These are phyloP conservation scores for Xiphophorus hellerii DNA, from an alignment of 2,113 vertebrate species.

Conservation along the genomic window DNA sequence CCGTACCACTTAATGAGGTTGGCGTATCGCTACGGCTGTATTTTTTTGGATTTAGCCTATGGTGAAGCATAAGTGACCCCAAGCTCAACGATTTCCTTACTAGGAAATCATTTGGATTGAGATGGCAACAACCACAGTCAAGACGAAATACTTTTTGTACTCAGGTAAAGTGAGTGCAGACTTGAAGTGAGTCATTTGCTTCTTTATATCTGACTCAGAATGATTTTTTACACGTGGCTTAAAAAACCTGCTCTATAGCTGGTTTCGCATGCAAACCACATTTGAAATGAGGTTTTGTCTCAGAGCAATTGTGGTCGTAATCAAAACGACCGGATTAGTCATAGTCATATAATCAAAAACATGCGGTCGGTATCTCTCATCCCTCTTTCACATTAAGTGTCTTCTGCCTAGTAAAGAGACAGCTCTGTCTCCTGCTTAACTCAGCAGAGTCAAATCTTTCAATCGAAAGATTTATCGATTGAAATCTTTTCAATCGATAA, in stretches of 20 bases:
- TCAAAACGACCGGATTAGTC: slow-evolving; percentile 12
- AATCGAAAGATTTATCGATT: slow-evolving; percentile 19
- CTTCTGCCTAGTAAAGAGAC: slow-evolving; percentile 40
- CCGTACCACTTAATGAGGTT: no score
- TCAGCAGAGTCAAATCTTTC: slow-evolving; percentile 40
- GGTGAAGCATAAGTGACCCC: neutral
- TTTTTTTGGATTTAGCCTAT: no score
- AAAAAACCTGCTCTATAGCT: neutral
- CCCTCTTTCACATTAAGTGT: neutral
- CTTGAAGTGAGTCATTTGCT: neutral
- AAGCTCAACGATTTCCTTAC: neutral
- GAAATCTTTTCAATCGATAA: slow-evolving; percentile 46
- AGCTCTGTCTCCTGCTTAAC: slow-evolving; percentile 60
- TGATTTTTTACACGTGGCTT: neutral
- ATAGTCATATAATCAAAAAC: slow-evolving; percentile 27
- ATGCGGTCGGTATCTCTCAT: slow-evolving; percentile 8
- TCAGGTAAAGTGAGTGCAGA: neutral
- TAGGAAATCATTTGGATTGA: no score
- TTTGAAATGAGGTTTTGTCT: slow-evolving; percentile 8
- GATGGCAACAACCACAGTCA: no score
- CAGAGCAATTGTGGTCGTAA: neutral
- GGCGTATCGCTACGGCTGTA: no score
- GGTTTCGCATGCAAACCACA: slow-evolving; percentile 4
- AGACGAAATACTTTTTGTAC: no score
- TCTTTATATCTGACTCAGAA: neutral